Evolutionary conservation across 2,113 vertebrate genomes (phyloP).

Genomic region (Asarcornis scutulata): DNA sequence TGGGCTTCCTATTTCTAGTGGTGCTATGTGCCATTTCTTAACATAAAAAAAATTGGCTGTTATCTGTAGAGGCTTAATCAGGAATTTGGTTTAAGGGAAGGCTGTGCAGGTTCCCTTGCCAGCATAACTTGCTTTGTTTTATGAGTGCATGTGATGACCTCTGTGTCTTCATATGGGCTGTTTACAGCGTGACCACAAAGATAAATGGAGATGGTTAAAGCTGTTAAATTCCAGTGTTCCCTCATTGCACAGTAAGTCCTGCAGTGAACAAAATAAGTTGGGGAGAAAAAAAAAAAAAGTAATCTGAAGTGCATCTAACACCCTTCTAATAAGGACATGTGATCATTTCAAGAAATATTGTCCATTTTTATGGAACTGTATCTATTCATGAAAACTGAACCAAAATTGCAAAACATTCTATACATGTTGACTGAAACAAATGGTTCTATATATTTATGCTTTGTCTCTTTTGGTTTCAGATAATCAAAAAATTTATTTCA

Average conservation of each 20-base stretch:
- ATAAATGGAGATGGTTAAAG: not conserved
- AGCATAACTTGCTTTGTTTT: not conserved
- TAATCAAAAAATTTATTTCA: constrained; percentile 68
- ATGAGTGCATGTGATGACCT: not conserved
- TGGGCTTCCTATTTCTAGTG: not conserved
- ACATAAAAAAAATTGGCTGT: not conserved
- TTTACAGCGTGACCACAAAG: constrained; percentile 30
- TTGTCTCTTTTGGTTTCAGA: constrained; percentile 69
- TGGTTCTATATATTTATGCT: not conserved
- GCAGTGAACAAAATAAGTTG: constrained; percentile 1
- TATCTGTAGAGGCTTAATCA: constrained; percentile 20
- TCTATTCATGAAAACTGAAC: constrained; percentile 41
- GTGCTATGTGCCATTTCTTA: not conserved
- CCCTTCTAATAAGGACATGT: not conserved
- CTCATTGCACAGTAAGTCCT: not conserved
- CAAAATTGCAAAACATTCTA: not conserved
- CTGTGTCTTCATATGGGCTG: not conserved
- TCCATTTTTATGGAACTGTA: not conserved
- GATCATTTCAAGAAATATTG: constrained; percentile 34
- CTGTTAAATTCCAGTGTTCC: constrained; percentile 1
- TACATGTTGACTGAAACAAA: constrained; percentile 36
- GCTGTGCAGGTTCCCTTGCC: not conserved
- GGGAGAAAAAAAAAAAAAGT: not conserved
- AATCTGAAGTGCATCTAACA: not conserved
- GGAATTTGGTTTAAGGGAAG: constrained; percentile 13